Evolutionary conservation across 2,888 invertebrate genomes (phyloP), one percentile per base, ranked within the genome.

Genomic region (Drosophila dives): DNA sequence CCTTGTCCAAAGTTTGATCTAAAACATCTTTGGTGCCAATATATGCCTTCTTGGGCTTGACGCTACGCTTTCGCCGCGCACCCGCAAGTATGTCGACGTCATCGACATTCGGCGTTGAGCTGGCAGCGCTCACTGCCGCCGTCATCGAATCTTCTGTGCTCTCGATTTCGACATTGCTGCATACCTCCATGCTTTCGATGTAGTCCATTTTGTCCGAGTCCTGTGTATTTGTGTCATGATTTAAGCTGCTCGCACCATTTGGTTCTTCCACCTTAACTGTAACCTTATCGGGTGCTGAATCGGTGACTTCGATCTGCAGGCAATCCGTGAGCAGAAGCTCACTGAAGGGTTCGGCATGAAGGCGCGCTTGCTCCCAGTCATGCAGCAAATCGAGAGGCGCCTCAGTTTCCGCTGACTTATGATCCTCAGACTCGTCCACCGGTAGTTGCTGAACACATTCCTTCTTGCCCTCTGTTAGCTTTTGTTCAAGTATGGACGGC

Each of bases 401-500:
- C 15, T 92, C 92, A 0, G 55, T 33, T 54, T 92, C 92, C 17
- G 75, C 59, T 33, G 67, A 64, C 20, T 90, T 91, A 4, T 75
- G 77, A 34, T 93, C 93, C 1, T 93, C 92, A 1, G 82, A 32
- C 6, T 93, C 93, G 15, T 88, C 90, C 2, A 76, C 23, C 12
- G 79, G 11, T 5, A 83, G 12, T n/a, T 80, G 17, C 17, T 80
- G 75, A 29, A 81, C 72, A 7, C 83, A 51, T 10, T 93, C 92
- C 56, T 92, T 94, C 86, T 94, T 93, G 1, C 94, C 94, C 32
- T 95, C 95, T 55, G 95, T 94, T 68, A 96, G 92, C 89, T 95
- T 96, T 90, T 96, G 96, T 90, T 96, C 96, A 70, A 96, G 93
- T 91, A 96, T 96, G 34, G 96, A 95, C 75, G 95, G 94, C 92